Base-by-base conservation (phyloP, 1,140 invertebrate genomes). In the Meloidogyne floridensis region DNA sequence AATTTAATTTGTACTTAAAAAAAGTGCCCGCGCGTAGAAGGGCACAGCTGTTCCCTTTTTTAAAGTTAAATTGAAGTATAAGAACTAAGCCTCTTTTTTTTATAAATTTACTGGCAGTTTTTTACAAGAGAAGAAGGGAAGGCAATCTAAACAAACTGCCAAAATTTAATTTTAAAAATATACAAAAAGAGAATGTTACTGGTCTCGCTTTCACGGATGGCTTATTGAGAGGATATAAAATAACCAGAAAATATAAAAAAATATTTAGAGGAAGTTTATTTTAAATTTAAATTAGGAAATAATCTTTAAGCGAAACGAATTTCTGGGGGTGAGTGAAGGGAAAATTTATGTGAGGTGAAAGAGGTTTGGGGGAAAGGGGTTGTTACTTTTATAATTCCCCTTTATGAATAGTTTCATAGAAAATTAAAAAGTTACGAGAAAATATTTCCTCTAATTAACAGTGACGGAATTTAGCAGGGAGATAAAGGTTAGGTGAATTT, bases 161-260 rank as follows among this genome's bases (percentile, higher is more conserved):
- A 65, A 65, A 65, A 65, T 65, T 65, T 65, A 65, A n/a, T 65
- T 65, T 65, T 65, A n/a, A 47, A 47, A 47, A 47, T 65, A n/a
- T 13, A 59, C 3, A 15, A 4, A 65, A 65, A 65, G n/a, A n/a
- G 15, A 15, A 65, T 65, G 59, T n/a, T n/a, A n/a, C 59, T 65
- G n/a, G n/a, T 65, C 59, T 18, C 10, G 15, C n/a, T 65, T 65
- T 65, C 15, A 65, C n/a, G 59, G 59, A n/a, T 65, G 59, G n/a
- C n/a, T 65, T 13, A 54, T 10, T 9, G 8, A 65, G n/a, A 15
- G 56, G 56, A 59, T n/a, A n/a, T 11, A 11, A 65, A 65, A 11
- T 65, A 65, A 65, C 15, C 53, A 13, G n/a, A 65, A 65, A 7
- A 65, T n/a, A 65, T n/a, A 59, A 59, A 59, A 7, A 65, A 65